Conservation (phyloP, 2,113 vertebrate genomes). For the Lepus timidus region DNA sequence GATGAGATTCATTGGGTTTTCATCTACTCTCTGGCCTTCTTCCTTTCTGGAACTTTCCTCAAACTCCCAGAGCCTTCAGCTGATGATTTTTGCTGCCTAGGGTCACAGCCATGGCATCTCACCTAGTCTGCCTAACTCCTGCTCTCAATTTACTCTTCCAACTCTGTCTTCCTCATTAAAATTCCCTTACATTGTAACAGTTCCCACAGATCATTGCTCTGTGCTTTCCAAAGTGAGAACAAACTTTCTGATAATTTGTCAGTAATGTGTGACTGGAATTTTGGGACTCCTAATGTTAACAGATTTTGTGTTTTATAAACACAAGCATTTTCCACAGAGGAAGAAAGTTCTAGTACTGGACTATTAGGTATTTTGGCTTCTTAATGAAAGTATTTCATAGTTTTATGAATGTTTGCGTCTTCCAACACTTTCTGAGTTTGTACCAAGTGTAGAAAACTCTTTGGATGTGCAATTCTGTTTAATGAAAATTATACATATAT, state of each 20-base stretch:
- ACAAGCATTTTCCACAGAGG: conserved; percentile 43
- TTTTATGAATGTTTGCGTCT: not conserved
- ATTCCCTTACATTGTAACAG: not conserved
- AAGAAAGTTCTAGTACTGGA: not conserved
- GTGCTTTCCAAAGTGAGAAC: not conserved
- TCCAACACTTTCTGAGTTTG: not conserved
- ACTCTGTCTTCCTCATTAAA: not conserved
- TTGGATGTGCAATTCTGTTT: not conserved
- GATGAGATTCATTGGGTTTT: not conserved
- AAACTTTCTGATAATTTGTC: conserved; percentile 28
- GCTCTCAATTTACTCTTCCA: not conserved
- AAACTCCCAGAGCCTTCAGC: not conserved
- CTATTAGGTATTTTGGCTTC: conserved; percentile 17
- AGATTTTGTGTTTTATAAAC: conserved; percentile 51
- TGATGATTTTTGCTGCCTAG: not conserved
- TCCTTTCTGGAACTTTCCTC: not conserved
- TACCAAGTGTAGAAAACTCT: not conserved
- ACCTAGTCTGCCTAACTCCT: not conserved
- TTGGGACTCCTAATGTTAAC: conserved; percentile 44
- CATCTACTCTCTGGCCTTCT: not conserved
- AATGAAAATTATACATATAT: not conserved
- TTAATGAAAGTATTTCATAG: not conserved
- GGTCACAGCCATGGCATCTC: not conserved
- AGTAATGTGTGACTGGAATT: not conserved
- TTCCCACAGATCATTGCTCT: not conserved